phyloP scores from a whole-genome alignment of 1,140 invertebrate species.

The Zaprionus gabonicus region DNA sequence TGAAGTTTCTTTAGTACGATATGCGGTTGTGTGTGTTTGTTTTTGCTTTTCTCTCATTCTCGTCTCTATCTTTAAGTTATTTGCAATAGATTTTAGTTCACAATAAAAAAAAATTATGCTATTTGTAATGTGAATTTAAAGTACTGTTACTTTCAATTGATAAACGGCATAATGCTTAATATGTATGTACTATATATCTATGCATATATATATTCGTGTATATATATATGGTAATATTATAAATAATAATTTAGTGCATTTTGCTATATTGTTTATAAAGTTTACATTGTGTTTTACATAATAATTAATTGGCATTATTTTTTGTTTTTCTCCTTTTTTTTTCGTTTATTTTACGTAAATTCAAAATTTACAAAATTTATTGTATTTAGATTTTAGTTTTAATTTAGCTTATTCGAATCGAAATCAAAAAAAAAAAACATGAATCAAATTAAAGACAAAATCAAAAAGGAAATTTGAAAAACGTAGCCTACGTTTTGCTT shows the following conservation, averaged over 20 bases:
- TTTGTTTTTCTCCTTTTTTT: slow-evolving; percentile 14
- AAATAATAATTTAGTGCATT: slow-evolving; percentile 62
- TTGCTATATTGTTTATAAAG: slow-evolving; percentile 56
- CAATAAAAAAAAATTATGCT: slow-evolving; percentile 64
- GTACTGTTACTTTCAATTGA: slow-evolving; percentile 43
- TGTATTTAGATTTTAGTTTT: slow-evolving; percentile 57
- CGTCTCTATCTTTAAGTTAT: slow-evolving; percentile 26
- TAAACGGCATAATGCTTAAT: slow-evolving; percentile 50
- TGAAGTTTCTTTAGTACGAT: slow-evolving; percentile 58
- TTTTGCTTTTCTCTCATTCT: slow-evolving; percentile 17
- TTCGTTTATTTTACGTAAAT: slow-evolving; percentile 65
- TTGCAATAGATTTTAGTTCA: slow-evolving; percentile 47
- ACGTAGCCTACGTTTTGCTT: slow-evolving; percentile 31
- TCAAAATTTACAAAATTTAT: slow-evolving; percentile 80
- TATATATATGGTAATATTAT: slow-evolving; percentile 39
- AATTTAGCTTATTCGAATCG: slow-evolving; percentile 15
- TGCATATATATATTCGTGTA: slow-evolving; percentile 23
- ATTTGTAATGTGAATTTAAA: slow-evolving; percentile 58
- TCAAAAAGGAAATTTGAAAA: slow-evolving; percentile 15
- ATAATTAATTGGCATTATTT: slow-evolving; percentile 43
- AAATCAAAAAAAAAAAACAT: slow-evolving; percentile 33
- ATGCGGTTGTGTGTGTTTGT: slow-evolving; percentile 47
- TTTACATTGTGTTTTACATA: slow-evolving; percentile 53
- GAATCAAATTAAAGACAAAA: slow-evolving; percentile 19
- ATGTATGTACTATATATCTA: slow-evolving; percentile 28